A percentile compares a stretch with the other conserved stretches of the same genome.
Conservation (phyloP, 2,113 vertebrate genomes). For the Odocoileus hemionus region DNA sequence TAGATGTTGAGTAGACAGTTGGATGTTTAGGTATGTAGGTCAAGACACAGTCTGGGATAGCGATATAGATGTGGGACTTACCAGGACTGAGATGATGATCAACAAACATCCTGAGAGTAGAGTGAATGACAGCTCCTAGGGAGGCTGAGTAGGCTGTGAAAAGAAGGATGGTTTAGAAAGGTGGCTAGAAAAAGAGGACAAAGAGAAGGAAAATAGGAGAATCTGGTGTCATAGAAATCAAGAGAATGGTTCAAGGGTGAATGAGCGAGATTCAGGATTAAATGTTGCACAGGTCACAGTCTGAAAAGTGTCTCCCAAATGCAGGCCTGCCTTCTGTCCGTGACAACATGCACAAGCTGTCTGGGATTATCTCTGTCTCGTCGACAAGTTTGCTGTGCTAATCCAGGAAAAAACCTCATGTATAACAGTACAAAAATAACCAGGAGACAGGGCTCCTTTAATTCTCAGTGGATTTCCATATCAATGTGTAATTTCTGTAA, state of each 20-base stretch:
- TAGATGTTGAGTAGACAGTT: background rate
- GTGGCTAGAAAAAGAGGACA: background rate
- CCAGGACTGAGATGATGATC: background rate
- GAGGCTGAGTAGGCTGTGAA: background rate
- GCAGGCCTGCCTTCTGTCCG: background rate
- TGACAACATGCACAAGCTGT: background rate
- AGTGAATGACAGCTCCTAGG: background rate
- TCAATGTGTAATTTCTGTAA: slow-evolving; percentile 13
- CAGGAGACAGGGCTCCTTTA: background rate
- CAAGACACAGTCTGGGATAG: background rate
- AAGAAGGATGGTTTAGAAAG: background rate
- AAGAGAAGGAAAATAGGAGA: background rate
- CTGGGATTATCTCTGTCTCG: background rate
- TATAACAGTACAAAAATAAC: background rate
- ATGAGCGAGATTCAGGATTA: background rate
- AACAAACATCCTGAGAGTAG: background rate
- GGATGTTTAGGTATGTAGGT: background rate
- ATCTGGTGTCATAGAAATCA: background rate
- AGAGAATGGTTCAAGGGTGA: background rate
- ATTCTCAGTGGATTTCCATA: background rate
- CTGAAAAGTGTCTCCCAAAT: background rate
- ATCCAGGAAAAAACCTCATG: background rate
- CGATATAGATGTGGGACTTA: background rate
- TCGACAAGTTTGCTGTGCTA: background rate
- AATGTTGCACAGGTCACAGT: background rate